Evolutionary conservation across 1,140 invertebrate species (phyloP).

Genomic region (Colletes latitarsis): DNA sequence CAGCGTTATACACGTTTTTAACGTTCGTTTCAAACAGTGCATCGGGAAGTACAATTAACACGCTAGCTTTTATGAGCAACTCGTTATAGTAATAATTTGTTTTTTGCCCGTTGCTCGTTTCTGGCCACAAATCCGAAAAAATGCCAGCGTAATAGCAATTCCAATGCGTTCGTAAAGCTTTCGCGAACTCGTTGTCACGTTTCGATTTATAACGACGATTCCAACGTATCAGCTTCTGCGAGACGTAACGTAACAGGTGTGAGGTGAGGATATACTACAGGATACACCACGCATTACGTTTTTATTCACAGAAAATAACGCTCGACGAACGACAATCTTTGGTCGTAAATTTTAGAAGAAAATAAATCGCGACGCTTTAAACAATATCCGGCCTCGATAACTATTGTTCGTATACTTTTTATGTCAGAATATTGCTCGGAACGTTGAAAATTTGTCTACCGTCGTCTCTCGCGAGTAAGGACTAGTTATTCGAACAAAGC

Average conservation of each 20-base stretch:
- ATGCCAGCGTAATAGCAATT: no score
- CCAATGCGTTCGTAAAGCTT: background rate
- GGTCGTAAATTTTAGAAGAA: background rate
- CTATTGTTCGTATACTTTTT: no score
- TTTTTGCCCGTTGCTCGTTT: background rate
- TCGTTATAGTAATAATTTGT: background rate
- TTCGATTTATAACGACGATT: background rate
- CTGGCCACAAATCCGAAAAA: no score
- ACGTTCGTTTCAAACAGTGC: background rate
- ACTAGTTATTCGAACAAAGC: no score
- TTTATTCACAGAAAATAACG: background rate
- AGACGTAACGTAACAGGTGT: slow-evolving; percentile 43
- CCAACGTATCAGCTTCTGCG: background rate
- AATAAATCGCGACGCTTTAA: background rate
- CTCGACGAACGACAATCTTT: background rate
- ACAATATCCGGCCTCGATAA: no score
- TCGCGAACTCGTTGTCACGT: background rate
- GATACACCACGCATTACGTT: background rate
- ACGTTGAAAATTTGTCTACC: no score
- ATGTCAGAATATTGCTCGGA: no score
- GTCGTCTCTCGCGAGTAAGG: no score
- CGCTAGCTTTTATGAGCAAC: background rate
- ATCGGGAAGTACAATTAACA: slow-evolving; percentile 3
- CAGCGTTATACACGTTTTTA: background rate
- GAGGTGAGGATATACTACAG: background rate